Base-by-base conservation (phyloP, 2,888 invertebrate genomes). In the Ichneumoninae sp. region DNA sequence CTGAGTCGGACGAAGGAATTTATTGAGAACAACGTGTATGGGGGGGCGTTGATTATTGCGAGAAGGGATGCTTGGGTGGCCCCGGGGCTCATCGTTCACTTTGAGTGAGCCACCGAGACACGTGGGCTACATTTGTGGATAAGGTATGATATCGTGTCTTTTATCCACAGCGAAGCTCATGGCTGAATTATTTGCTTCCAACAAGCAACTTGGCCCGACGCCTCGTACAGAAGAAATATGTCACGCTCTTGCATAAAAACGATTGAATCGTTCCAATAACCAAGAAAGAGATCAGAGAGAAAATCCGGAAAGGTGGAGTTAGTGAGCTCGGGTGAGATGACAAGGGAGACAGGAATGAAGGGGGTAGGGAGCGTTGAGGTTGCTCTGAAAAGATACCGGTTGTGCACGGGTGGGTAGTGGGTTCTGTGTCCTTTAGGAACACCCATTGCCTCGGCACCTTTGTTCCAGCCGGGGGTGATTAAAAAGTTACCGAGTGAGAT, bases 391-490 rank as follows among this genome's bases (percentile, higher is more conserved):
- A 83, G 74, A 83, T 66, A 74, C 44, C 50, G 70, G 85, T 86
- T 81, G 74, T 85, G 66, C 47, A 78, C 65, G 86, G 84, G n/a
- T 40, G 78, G 75, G 36, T 68, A 50, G 74, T 66, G 66, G 30
- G 66, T 82, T 85, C 80, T 78, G 82, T 82, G 75, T 83, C 77
- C 81, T 85, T 87, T 83, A 78, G 82, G 36, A 75, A 82, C 70
- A 88, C 86, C 87, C 88, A 87, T 87, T 88, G 87, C 78, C 79
- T 88, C 83, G 82, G 86, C 83, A 87, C 87, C 90, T 90, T 91
- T 91, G 90, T 91, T 90, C 88, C 84, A 85, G 30, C 81, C 86
- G 83, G 86, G 87, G 89, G 91, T 91, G 91, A 91, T 91, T 91
- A 91, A 91, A 91, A 91, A 91, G 90, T 91, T 90, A 90, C 89